Conservation (phyloP, 1,140 invertebrate species). For the Trialeurodes vaporariorum region DNA sequence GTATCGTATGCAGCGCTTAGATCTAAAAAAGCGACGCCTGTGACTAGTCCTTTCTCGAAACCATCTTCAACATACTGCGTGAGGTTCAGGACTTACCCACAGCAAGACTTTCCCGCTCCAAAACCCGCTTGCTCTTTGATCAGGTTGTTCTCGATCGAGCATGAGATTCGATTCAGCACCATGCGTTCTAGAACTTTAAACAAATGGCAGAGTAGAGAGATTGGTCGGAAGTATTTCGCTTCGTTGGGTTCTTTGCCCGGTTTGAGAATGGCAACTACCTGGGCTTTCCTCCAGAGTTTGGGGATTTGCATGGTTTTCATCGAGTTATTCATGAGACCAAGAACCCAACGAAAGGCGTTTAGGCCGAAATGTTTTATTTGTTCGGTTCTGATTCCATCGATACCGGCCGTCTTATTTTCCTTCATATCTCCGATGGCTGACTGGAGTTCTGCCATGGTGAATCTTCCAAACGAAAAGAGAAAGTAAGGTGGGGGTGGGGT, state of each 20-base stretch:
- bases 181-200: slow-evolving; percentile 18
- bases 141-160: slow-evolving; percentile 2
- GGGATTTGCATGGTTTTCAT: slow-evolving; percentile 11
- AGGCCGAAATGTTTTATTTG: slow-evolving; percentile 16
- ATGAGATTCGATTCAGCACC: slow-evolving; percentile 13
- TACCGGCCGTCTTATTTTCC: slow-evolving; percentile 11
- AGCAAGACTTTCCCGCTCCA: slow-evolving; percentile 14
- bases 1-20: slow-evolving; percentile 18
- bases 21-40: slow-evolving; percentile 16
- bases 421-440: slow-evolving; percentile 9
- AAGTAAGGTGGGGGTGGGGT: no score
- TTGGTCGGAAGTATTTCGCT: slow-evolving; percentile 16
- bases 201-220: slow-evolving; percentile 18
- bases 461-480: no score
- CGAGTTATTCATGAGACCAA: slow-evolving; percentile 13
- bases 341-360: slow-evolving; percentile 7
- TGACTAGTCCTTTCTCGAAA: slow-evolving; percentile 12
- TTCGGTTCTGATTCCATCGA: slow-evolving; percentile 13
- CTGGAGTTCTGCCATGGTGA: slow-evolving; percentile 8
- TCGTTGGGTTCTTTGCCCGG: slow-evolving; percentile 18
- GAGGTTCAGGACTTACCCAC: slow-evolving; percentile 15
- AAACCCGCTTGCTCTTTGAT: slow-evolving; percentile 17
- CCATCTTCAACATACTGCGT: slow-evolving; percentile 18
- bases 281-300: slow-evolving; percentile 16
- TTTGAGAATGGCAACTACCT: slow-evolving; percentile 19